phyloP scores from a whole-genome alignment of 2,113 vertebrate genomes.

The Microtus montanus region DNA sequence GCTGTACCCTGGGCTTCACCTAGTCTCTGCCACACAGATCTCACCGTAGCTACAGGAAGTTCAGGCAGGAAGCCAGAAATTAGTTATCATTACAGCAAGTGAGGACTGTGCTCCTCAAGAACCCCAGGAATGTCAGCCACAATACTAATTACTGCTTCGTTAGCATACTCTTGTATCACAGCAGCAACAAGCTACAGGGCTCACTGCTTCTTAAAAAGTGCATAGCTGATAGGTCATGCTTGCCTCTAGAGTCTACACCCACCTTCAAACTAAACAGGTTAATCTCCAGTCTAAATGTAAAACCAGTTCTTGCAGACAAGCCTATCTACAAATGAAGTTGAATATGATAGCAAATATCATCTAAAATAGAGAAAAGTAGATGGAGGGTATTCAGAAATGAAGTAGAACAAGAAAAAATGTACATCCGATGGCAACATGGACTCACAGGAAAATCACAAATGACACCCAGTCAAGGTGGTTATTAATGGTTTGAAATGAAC shows the following conservation, averaged over 20 bases:
- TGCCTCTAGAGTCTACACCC: background rate
- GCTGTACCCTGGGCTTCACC: background rate
- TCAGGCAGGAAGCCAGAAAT: background rate
- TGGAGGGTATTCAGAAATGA: background rate
- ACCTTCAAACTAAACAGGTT: conserved; percentile 16
- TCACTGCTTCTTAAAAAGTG: background rate
- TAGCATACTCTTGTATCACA: background rate
- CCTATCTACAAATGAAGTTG: background rate
- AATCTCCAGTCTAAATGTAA: conserved; percentile 16
- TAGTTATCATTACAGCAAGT: background rate
- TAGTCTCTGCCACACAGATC: background rate
- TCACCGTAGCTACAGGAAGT: background rate
- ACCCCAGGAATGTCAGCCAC: background rate
- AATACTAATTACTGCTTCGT: background rate
- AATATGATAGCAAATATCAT: background rate
- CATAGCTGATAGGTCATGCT: background rate
- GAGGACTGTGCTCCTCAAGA: background rate
- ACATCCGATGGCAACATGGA: background rate
- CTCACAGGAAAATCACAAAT: conserved; percentile 45
- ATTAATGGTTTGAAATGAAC: conserved; percentile 58
- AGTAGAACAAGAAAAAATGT: background rate
- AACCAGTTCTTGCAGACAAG: conserved; percentile 17
- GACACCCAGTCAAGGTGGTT: conserved; percentile 12
- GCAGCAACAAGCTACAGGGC: background rate
- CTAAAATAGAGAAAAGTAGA: background rate